phyloP scores from a whole-genome alignment of 2,888 invertebrate genomes.

The Rapana venosa region DNA sequence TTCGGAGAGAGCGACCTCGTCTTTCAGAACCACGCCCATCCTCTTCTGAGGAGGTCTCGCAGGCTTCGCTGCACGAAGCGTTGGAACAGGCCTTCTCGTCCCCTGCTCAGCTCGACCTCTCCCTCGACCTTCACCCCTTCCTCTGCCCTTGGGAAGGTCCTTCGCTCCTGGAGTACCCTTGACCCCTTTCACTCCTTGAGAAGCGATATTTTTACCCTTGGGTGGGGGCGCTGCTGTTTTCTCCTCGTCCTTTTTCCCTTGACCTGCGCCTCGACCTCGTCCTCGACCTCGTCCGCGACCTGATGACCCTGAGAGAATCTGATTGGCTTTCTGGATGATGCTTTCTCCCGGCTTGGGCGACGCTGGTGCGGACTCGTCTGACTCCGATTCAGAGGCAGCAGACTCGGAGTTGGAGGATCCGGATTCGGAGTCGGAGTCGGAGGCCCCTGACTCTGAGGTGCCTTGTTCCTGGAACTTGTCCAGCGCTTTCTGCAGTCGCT shows the following conservation, averaged over 20 bases:
- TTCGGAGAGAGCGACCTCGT: constrained; percentile 59
- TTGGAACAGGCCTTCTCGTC: neutral
- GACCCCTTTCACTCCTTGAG: neutral
- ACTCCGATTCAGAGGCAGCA: neutral
- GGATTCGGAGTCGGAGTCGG: constrained; percentile 1
- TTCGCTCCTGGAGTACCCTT: neutral
- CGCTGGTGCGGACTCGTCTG: neutral
- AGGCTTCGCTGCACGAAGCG: neutral
- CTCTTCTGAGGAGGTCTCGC: neutral
- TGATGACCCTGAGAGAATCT: constrained; percentile 37
- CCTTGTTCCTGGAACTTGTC: constrained; percentile 25
- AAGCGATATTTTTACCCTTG: neutral
- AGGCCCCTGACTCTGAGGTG: neutral
- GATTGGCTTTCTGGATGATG: constrained; percentile 46
- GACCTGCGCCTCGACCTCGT: constrained; percentile 31
- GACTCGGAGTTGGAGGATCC: neutral
- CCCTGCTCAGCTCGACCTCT: constrained; percentile 31
- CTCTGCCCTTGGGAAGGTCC: constrained; percentile 5
- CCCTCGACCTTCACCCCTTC: neutral
- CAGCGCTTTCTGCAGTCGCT: constrained; percentile 54
- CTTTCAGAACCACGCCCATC: constrained; percentile 41
- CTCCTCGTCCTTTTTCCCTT: neutral
- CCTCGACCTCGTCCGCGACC: constrained; percentile 27
- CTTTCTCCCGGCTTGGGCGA: constrained; percentile 28
- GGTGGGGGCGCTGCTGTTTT: neutral